Percentiles rank a stretch among this genome's conserved stretches.
Evolutionary conservation across 2,888 invertebrate genomes (phyloP).

Genomic region (Eupelmus urozonus): DNA sequence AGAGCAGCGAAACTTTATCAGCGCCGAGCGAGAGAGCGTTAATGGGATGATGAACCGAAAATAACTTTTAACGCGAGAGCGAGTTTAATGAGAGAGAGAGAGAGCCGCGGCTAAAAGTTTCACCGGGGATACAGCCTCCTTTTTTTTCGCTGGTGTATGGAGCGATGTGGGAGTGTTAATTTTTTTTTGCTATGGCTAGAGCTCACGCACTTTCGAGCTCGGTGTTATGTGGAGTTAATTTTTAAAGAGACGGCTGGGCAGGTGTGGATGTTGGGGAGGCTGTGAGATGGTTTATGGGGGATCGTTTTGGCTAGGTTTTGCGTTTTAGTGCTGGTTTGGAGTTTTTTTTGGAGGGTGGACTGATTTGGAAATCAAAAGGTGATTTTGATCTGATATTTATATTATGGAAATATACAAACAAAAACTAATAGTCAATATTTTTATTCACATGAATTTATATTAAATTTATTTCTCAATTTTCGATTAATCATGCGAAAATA

Average conservation of each 20-base stretch:
- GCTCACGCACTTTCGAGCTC: neutral
- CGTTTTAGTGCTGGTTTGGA: no score
- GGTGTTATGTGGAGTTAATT: slow-evolving; percentile 30
- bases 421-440: no score
- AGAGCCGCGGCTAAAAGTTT: slow-evolving; percentile 17
- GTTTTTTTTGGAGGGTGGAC: no score
- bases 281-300: no score
- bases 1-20: slow-evolving; percentile 46
- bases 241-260: slow-evolving; percentile 3
- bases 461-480: no score
- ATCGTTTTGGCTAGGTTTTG: no score
- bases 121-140: neutral
- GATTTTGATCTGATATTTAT: no score
- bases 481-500: no score
- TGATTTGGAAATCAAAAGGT: no score
- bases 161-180: no score
- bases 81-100: slow-evolving; percentile 49
- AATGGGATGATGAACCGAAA: slow-evolving; percentile 54
- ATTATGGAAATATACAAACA: no score
- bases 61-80: slow-evolving; percentile 49
- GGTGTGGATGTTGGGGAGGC: neutral
- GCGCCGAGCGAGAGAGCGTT: slow-evolving; percentile 38
- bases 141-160: neutral
- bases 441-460: no score
- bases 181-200: slow-evolving; percentile 20